Conservation (phyloP, 2,797 vertebrate genomes). For the Hapalemur alaotrensis region DNA sequence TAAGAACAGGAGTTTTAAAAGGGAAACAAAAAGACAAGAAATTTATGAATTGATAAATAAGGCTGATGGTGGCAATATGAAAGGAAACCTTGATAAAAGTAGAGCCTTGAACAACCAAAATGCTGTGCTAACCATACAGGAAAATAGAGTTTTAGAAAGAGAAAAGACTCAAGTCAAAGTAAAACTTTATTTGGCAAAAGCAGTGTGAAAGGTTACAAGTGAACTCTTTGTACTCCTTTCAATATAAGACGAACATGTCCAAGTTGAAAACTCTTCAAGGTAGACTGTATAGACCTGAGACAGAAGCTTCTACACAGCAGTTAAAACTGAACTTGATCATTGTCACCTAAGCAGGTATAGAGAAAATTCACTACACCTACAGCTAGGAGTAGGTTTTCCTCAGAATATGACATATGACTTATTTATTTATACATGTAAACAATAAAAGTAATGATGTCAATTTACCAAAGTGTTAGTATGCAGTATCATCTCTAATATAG, state of each 20-base stretch:
- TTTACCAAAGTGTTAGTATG: background rate
- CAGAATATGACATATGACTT: background rate
- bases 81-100: background rate
- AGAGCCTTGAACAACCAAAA: background rate
- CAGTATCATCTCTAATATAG: background rate
- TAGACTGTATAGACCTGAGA: background rate
- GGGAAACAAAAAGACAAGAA: background rate
- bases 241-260: background rate
- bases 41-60: background rate
- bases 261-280: background rate
- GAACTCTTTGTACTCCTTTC: background rate
- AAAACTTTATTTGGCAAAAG: background rate
- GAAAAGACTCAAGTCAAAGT: background rate
- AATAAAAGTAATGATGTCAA: background rate
- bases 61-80: background rate
- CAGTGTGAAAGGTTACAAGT: background rate
- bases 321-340: background rate
- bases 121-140: background rate
- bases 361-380: background rate
- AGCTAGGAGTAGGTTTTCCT: background rate
- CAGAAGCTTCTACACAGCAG: background rate
- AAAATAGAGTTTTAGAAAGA: constrained; percentile 3
- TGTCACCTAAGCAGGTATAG: background rate
- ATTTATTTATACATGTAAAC: background rate
- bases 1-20: background rate